Conservation (phyloP, 2,113 vertebrate species). For the Nerophis ophidion region DNA sequence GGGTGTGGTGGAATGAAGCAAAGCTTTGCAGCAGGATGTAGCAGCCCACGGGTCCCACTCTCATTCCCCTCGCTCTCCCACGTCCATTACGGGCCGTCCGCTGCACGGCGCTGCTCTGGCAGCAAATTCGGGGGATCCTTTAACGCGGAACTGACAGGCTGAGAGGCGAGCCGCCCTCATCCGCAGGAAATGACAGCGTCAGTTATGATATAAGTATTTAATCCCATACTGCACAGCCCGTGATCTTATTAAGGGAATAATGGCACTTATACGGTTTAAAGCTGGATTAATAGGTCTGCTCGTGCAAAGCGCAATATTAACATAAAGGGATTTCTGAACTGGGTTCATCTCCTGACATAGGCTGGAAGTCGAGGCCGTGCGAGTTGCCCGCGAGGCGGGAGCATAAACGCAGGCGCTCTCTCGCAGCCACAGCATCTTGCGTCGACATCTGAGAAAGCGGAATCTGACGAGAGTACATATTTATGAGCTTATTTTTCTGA, state of each 20-base stretch:
- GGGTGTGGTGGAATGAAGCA: constrained; percentile 33
- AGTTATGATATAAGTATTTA: constrained; percentile 79
- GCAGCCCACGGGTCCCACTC: constrained; percentile 48
- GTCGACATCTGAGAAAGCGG: constrained; percentile 24
- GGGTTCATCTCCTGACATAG: constrained; percentile 63
- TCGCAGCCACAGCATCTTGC: constrained; percentile 14
- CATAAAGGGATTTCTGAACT: constrained; percentile 75
- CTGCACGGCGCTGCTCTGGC: constrained; percentile 40
- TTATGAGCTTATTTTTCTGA: constrained; percentile 38
- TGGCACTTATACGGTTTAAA: constrained; percentile 74
- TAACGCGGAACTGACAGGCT: constrained; percentile 69
- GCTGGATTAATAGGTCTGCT: constrained; percentile 76
- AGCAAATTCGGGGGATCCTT: constrained; percentile 53
- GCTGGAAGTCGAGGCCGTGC: constrained; percentile 50
- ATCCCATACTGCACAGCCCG: constrained; percentile 75
- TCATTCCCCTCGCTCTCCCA: constrained; percentile 58
- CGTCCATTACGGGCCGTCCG: constrained; percentile 57
- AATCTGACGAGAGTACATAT: constrained; percentile 22
- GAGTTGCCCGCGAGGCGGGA: constrained; percentile 23
- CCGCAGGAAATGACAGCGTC: constrained; percentile 70
- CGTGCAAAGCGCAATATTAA: constrained; percentile 74
- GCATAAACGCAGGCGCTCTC: constrained; percentile 14
- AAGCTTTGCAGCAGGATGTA: constrained; percentile 20
- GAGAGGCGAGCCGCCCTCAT: constrained; percentile 60
- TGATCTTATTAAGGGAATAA: constrained; percentile 82